Conservation (phyloP, 2,797 vertebrate species). For the Lerista edwardsae region DNA sequence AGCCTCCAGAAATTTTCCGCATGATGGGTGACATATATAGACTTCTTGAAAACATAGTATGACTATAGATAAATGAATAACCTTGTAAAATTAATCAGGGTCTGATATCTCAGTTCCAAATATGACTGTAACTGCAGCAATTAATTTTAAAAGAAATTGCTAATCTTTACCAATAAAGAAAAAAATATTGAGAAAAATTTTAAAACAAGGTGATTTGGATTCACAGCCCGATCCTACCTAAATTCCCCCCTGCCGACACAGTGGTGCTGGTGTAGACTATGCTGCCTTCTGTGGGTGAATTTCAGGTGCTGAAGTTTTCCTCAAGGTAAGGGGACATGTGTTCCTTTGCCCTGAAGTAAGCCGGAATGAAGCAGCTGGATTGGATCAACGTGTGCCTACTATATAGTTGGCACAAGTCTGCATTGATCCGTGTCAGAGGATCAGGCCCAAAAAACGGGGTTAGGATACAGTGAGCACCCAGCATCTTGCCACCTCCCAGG, state of each 20-base stretch:
- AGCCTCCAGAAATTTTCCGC: background rate
- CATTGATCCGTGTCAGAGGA: too few species aligned
- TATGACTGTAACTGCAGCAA: background rate
- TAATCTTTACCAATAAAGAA: background rate
- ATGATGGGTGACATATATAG: background rate
- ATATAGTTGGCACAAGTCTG: too few species aligned
- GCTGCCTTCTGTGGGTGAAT: too few species aligned
- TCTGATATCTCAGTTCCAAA: background rate
- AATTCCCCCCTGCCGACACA: background rate
- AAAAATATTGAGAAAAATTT: background rate
- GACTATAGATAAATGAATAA: constrained; percentile 14
- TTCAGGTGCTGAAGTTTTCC: background rate
- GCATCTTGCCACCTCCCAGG: too few species aligned
- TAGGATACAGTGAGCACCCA: too few species aligned
- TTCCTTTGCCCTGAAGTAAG: background rate
- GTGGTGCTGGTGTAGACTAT: too few species aligned
- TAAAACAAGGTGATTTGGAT: background rate
- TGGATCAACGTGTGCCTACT: too few species aligned
- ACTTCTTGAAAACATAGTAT: constrained; percentile 16
- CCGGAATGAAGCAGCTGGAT: too few species aligned
- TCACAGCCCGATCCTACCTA: background rate
- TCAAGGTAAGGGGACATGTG: too few species aligned
- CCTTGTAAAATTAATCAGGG: constrained; percentile 9
- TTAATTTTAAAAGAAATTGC: constrained; percentile 15
- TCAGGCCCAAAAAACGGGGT: too few species aligned